A percentile compares a stretch with the other conserved stretches of the same genome.
Evolutionary conservation across 2,113 vertebrate genomes (phyloP).

Genomic region (Pluvianellus socialis): DNA sequence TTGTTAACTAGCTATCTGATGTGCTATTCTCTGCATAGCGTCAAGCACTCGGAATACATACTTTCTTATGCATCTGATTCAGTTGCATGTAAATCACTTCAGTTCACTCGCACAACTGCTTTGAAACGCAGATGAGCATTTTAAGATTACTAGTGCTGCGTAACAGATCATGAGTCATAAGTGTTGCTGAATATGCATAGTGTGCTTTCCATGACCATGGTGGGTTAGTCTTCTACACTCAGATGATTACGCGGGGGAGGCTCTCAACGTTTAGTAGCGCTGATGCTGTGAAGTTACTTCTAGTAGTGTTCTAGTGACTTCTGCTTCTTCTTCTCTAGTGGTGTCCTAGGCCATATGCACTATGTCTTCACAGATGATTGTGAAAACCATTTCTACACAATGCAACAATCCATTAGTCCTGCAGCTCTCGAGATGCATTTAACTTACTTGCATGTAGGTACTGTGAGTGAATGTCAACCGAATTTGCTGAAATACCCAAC

Average conservation of each 20-base stretch:
- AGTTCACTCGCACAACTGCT: background rate
- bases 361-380: background rate
- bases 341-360: background rate
- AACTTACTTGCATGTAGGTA: background rate
- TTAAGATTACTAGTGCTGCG: background rate
- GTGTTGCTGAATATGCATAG: background rate
- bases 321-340: background rate
- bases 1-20: background rate
- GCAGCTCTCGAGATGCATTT: background rate
- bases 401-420: background rate
- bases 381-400: background rate
- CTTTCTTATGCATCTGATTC: background rate
- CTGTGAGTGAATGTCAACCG: background rate
- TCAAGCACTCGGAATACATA: background rate
- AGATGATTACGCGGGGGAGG: background rate
- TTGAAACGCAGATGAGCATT: background rate
- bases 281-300: background rate
- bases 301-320: too few relatives aligned
- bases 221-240: background rate
- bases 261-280: background rate
- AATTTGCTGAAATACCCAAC: background rate
- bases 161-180: background rate
- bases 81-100: rapidly evolving
- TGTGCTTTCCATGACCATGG: background rate
- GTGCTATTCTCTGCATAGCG: background rate